phyloP scores from a whole-genome alignment of 1,140 invertebrate species.

The Pogonomyrmex barbatus region DNA sequence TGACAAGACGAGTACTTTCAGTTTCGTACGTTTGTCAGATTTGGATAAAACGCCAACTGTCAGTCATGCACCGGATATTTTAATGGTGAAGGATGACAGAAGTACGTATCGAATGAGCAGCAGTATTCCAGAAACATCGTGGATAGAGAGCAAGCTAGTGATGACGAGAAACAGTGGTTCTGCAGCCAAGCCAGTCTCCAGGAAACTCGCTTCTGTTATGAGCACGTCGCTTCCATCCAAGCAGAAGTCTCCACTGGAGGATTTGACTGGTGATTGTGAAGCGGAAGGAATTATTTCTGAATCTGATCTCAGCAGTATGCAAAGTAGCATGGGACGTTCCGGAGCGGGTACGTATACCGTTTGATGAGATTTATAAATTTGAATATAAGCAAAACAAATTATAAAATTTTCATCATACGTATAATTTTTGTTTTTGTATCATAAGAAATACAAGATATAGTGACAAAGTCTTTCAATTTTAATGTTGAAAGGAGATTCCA shows the following conservation, averaged over 20 bases:
- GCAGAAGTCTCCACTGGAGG: slow-evolving; percentile 82
- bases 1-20: slow-evolving; percentile 56
- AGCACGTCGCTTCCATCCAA: slow-evolving; percentile 83
- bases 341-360: slow-evolving; percentile 81
- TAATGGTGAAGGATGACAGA: slow-evolving; percentile 74
- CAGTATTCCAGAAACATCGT: slow-evolving; percentile 89
- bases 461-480: not conserved
- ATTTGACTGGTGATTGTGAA: slow-evolving; percentile 79
- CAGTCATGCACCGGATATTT: slow-evolving; percentile 58
- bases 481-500: not conserved
- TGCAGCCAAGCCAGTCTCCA: slow-evolving; percentile 74
- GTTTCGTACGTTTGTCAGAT: slow-evolving; percentile 88
- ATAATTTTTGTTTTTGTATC: not conserved
- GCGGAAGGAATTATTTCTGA: slow-evolving; percentile 83
- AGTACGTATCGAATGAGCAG: slow-evolving; percentile 83
- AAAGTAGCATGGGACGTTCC: slow-evolving; percentile 87
- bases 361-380: not conserved
- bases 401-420: not conserved
- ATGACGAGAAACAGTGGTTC: slow-evolving; percentile 87
- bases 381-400: slow-evolving; percentile 2
- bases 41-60: slow-evolving; percentile 85
- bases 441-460: not conserved
- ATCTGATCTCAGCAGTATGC: slow-evolving; percentile 87
- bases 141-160: slow-evolving; percentile 88
- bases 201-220: slow-evolving; percentile 80